These are phyloP conservation scores for Erebia epiphron DNA, from an alignment of 2,888 invertebrate genomes.

Conservation along the genomic window DNA sequence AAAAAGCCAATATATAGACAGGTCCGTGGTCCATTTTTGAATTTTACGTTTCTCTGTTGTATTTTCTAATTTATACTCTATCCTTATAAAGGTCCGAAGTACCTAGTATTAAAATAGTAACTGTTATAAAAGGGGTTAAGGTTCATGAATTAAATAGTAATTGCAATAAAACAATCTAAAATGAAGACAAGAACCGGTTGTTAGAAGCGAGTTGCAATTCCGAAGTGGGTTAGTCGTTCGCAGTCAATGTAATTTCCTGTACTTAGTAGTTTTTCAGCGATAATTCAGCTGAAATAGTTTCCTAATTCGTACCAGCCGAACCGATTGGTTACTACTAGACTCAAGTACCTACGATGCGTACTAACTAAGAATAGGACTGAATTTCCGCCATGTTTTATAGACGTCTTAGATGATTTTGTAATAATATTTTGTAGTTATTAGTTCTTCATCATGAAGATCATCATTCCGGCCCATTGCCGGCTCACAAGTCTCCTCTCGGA, in stretches of 20 bases:
- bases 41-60: no score
- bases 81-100: no score
- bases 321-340: neutral
- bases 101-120: neutral
- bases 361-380: no score
- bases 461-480: no score
- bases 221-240: constrained; percentile 38
- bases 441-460: no score
- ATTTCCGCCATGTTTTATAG: no score
- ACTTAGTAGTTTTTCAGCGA: constrained; percentile 31
- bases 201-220: constrained; percentile 31
- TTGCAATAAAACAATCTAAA: constrained; percentile 30
- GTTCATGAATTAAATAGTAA: constrained; percentile 1
- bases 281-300: constrained; percentile 38
- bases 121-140: neutral
- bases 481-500: no score
- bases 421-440: neutral
- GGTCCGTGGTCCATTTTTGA: no score
- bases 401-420: neutral
- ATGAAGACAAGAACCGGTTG: constrained; percentile 35
- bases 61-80: no score
- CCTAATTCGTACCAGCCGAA: constrained; percentile 26
- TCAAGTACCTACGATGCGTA: neutral
- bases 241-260: constrained; percentile 38
- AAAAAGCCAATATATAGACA: no score